These are phyloP conservation scores for Globodera rostochiensis DNA, from an alignment of 1,140 invertebrate species.

Conservation along the genomic window DNA sequence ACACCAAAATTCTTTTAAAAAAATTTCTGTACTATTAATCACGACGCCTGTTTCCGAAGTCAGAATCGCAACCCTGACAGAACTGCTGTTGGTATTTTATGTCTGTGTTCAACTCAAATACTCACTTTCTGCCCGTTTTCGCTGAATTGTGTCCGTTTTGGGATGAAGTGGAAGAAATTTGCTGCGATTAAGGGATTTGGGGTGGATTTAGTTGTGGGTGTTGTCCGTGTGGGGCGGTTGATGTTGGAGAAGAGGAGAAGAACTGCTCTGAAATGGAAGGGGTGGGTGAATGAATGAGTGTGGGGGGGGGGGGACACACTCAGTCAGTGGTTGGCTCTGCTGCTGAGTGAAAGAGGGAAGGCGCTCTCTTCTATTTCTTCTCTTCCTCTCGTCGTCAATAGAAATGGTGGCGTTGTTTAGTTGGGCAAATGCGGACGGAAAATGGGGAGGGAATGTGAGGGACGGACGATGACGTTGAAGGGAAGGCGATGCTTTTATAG, in stretches of 20 bases:
- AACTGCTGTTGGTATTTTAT: no score
- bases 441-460: background rate
- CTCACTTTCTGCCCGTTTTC: background rate
- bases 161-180: background rate
- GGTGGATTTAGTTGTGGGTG: background rate
- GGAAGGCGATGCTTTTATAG: background rate
- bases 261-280: background rate
- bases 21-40: no score
- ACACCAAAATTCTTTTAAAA: no score
- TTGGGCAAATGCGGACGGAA: background rate
- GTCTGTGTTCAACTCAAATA: background rate
- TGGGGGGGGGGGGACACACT: background rate
- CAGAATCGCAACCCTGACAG: no score
- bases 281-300: background rate
- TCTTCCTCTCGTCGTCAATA: background rate
- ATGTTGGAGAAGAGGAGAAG: background rate
- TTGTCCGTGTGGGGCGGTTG: background rate
- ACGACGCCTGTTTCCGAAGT: no score
- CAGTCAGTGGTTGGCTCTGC: background rate
- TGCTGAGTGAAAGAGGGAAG: background rate
- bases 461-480: background rate
- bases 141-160: background rate
- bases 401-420: conserved; percentile 2
- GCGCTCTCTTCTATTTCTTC: background rate
- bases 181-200: background rate